Evolutionary conservation across 23 tunicate species (phyloP), one percentile per base, ranked within the genome.

Genomic region (Halocynthia aurantium): DNA sequence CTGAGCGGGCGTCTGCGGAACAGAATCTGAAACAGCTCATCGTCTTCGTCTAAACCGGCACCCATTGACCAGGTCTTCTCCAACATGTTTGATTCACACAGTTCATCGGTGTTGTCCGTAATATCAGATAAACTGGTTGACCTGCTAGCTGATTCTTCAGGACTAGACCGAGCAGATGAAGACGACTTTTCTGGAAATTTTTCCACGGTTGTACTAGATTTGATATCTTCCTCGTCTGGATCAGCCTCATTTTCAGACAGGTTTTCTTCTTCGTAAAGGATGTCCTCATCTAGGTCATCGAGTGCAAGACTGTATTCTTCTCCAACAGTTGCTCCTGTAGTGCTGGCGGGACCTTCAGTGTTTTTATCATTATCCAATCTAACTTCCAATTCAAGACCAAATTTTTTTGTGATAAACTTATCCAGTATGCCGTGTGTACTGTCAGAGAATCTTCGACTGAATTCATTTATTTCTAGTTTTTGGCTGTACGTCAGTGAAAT

Each of bases 41-140:
- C 55, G 8, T 68, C 83, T 17, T 57, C 67, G 12, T 70, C 83
- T n/a, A 80, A 55, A 15, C 67, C 50, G 53, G 77, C 53, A 44
- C 83, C 77, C 52, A 84, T 76, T 11, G 82, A 57, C 87, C 84
- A 83, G 22, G 86, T 80, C 20, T 85, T 84, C 15, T 89, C 85
- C n/a, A 89, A 52, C 31, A 84, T 84, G 62, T 89, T 80, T 6
- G 88, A 84, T 54, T 69, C 80, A 63, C 85, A 84, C 17, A 89
- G 80, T 53, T 84, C 88, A 6, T 89, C 96, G 8, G 96, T 89
- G 61, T 89, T 80, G 82, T 83, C 84, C 15, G 88, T 83, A 50
- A 84, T 58, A 75, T 83, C 80, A 10, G 96, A 89, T 8, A 84
- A 31, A 61, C 85, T 80, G 6, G 95, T 72, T 7, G 61, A 10